These are phyloP conservation scores for Allophyes oxyacanthae DNA, from an alignment of 2,888 invertebrate species.

Conservation along the genomic window DNA sequence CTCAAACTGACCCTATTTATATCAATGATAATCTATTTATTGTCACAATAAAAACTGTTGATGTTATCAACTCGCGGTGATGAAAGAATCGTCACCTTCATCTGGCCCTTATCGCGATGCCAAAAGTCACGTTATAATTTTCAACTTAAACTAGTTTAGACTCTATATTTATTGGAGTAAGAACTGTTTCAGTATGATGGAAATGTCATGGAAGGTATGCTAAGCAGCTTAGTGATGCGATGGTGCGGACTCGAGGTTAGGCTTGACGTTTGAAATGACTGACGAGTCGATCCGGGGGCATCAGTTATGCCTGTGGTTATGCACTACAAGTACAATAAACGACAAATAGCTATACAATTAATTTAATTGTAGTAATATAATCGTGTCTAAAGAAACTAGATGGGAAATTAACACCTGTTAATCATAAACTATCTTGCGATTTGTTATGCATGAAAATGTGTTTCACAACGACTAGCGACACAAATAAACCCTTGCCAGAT, in stretches of 20 bases:
- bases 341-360: constrained; percentile 45
- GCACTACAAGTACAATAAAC: constrained; percentile 66
- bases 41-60: constrained; percentile 87
- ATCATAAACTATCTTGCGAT: constrained; percentile 39
- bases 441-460: constrained; percentile 39
- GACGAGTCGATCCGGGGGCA: constrained; percentile 75
- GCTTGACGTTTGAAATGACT: constrained; percentile 77
- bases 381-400: constrained; percentile 28
- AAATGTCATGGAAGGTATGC: constrained; percentile 68
- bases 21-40: constrained; percentile 88
- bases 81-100: constrained; percentile 87
- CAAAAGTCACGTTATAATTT: constrained; percentile 78
- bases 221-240: constrained; percentile 85
- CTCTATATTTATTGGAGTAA: constrained; percentile 28
- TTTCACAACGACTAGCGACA: constrained; percentile 30
- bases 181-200: constrained; percentile 60
- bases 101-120: constrained; percentile 82
- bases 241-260: constrained; percentile 78
- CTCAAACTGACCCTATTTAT: constrained; percentile 87
- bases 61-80: constrained; percentile 84
- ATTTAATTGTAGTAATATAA: constrained; percentile 30
- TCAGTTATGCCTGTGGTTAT: constrained; percentile 55
- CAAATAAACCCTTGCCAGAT: constrained; percentile 36
- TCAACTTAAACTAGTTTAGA: constrained; percentile 20
- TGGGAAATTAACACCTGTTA: constrained; percentile 38